Evolutionary conservation across 2,888 invertebrate species (phyloP).

Genomic region (Ctena decussata): DNA sequence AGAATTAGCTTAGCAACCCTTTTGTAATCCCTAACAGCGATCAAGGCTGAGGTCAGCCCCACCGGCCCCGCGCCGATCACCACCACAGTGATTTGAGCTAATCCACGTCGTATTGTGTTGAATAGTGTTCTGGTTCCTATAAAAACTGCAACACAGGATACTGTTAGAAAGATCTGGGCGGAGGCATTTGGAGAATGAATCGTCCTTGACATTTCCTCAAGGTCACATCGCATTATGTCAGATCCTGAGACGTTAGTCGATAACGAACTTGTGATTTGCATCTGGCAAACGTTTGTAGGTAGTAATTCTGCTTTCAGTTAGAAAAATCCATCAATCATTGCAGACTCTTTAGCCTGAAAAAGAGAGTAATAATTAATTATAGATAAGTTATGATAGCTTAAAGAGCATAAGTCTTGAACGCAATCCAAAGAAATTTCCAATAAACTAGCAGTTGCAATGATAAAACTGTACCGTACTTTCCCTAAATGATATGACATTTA

Average conservation of each 20-base stretch:
- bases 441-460: too few relatives aligned
- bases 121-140: constrained; percentile 76
- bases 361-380: too few relatives aligned
- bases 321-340: background rate
- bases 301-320: background rate
- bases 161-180: constrained; percentile 72
- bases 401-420: too few relatives aligned
- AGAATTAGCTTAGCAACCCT: constrained; percentile 76
- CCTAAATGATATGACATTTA: too few relatives aligned
- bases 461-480: too few relatives aligned
- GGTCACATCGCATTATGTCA: background rate
- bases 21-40: constrained; percentile 75
- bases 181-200: constrained; percentile 19
- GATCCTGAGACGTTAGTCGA: background rate
- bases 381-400: too few relatives aligned
- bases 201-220: background rate
- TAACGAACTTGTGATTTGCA: background rate
- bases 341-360: background rate
- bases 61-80: constrained; percentile 83
- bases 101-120: constrained; percentile 73
- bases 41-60: constrained; percentile 79
- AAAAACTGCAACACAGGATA: constrained; percentile 78
- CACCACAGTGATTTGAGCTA: constrained; percentile 77
- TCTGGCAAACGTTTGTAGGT: background rate
- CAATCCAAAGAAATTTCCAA: too few relatives aligned